Conservation (phyloP, 2,113 vertebrate genomes). For the Elaphurus davidianus region DNA sequence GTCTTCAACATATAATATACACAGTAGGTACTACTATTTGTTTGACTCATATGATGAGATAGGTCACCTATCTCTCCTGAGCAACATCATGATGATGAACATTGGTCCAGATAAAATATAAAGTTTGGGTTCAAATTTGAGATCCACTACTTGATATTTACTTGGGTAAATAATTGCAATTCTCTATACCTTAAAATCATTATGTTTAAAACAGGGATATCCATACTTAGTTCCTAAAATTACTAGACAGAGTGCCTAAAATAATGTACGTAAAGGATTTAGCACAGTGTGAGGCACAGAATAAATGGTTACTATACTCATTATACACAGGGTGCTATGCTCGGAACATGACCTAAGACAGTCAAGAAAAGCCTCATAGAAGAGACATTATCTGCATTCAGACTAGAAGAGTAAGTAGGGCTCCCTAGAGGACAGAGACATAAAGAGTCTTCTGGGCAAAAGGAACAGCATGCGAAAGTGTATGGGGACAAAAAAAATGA, state of each 20-base stretch:
- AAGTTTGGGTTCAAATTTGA: conserved; percentile 1
- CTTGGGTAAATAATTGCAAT: not conserved
- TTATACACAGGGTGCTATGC: not conserved
- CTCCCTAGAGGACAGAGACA: not conserved
- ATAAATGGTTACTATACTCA: not conserved
- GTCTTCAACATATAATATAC: not conserved
- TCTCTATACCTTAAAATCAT: not conserved
- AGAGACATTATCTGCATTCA: not conserved
- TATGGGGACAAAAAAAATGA: not conserved
- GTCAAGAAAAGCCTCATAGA: not conserved
- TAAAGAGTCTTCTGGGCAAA: not conserved
- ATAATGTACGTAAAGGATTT: not conserved
- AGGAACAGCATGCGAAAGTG: not conserved
- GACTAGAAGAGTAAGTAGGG: not conserved
- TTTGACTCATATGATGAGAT: not conserved
- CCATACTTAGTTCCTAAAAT: not conserved
- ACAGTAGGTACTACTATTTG: not conserved
- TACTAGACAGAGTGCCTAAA: not conserved
- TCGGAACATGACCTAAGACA: not conserved
- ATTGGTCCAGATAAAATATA: not conserved
- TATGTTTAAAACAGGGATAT: not conserved
- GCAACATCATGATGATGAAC: not conserved
- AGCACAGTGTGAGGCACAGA: not conserved
- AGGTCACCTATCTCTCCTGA: not conserved
- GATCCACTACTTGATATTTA: not conserved